Evolutionary conservation across 2,113 vertebrate genomes (phyloP).

Genomic region (Platichthys flesus): DNA sequence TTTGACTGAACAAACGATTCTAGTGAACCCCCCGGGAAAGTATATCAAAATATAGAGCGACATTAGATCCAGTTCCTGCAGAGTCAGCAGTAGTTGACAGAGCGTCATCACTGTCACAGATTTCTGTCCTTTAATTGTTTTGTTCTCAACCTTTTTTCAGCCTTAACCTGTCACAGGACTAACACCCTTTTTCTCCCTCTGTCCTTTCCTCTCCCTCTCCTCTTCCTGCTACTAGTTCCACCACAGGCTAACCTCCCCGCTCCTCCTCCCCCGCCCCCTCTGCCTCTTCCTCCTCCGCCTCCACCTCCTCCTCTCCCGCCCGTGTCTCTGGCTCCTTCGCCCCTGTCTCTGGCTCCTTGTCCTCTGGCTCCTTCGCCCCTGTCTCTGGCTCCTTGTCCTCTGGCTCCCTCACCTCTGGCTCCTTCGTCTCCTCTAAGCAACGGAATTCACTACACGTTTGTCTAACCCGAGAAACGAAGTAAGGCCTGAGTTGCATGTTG

Average conservation of each 20-base stretch:
- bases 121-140: constrained; percentile 1
- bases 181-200: constrained; percentile 52
- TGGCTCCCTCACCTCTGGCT: constrained; percentile 48
- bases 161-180: constrained; percentile 25
- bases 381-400: constrained; percentile 65
- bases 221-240: constrained; percentile 83
- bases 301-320: constrained; percentile 87
- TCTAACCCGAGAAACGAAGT: constrained; percentile 91
- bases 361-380: constrained; percentile 73
- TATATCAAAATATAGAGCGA: too few relatives aligned
- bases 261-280: constrained; percentile 83
- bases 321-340: constrained; percentile 74
- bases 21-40: too few relatives aligned
- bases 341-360: constrained; percentile 73
- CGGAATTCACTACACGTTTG: constrained; percentile 99
- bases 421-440: constrained; percentile 90
- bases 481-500: constrained; percentile 86
- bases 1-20: too few relatives aligned
- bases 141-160: background rate
- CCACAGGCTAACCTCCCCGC: constrained; percentile 87
- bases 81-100: background rate
- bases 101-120: background rate
- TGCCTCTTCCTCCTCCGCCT: constrained; percentile 87
- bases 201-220: constrained; percentile 70
- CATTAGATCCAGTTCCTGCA: background rate